Evolutionary conservation across 2,797 vertebrate species (phyloP).

Genomic region (Liparis tanakae): DNA sequence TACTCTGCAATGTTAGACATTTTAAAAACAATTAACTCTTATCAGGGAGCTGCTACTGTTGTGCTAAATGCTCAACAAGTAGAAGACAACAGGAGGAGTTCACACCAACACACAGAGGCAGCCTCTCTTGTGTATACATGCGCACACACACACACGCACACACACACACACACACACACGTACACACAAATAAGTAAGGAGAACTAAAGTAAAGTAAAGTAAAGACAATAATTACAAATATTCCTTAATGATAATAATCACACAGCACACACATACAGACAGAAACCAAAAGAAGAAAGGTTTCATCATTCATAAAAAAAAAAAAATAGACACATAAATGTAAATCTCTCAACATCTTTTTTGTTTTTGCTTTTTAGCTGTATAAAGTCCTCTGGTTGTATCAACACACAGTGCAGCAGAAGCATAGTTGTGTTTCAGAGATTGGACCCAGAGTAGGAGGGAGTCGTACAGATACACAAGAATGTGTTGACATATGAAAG

Average conservation of each 20-base stretch:
- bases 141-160: background rate
- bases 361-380: background rate
- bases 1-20: background rate
- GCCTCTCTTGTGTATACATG: background rate
- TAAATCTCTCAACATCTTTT: background rate
- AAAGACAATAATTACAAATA: constrained; percentile 14
- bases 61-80: background rate
- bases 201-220: background rate
- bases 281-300: background rate
- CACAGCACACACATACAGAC: constrained; percentile 7
- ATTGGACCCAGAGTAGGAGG: background rate
- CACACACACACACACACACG: background rate
- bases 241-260: background rate
- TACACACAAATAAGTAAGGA: background rate
- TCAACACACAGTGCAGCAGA: constrained; percentile 18
- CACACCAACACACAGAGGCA: background rate
- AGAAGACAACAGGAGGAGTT: constrained; percentile 10
- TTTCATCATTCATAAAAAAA: background rate
- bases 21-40: background rate
- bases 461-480: constrained; percentile 38
- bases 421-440: background rate
- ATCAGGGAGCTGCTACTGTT: background rate
- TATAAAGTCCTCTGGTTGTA: background rate
- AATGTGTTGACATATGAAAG: constrained; percentile 58
- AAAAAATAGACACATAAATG: background rate